Conservation (phyloP, 1,140 invertebrate species). For the Sycophila sp. region DNA sequence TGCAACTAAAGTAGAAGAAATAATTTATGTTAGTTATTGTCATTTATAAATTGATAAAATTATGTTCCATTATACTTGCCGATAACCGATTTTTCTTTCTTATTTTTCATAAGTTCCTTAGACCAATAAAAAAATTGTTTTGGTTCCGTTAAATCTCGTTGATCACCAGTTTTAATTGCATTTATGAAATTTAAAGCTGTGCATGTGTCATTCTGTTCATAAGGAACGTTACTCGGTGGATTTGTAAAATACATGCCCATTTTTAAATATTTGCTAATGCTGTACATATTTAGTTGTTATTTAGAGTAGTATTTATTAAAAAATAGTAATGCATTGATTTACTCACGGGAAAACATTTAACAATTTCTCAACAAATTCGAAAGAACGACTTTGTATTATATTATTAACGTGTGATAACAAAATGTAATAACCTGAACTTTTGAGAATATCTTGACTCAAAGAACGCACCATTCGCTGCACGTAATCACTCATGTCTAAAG, state of each 20-base stretch:
- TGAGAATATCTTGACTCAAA: slow-evolving; percentile 42
- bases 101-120: slow-evolving; percentile 40
- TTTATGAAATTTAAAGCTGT: slow-evolving; percentile 3
- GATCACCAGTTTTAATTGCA: background rate
- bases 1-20: slow-evolving; percentile 39
- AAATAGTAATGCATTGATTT: background rate
- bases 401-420: slow-evolving; percentile 40
- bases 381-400: slow-evolving; percentile 26
- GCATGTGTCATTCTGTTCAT: slow-evolving; percentile 46
- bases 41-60: background rate
- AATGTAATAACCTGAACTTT: slow-evolving; percentile 44
- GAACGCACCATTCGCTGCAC: slow-evolving; percentile 39
- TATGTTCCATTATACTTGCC: slow-evolving; percentile 28
- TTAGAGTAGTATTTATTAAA: background rate
- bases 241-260: slow-evolving; percentile 41
- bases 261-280: slow-evolving; percentile 41
- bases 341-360: slow-evolving; percentile 44
- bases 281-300: background rate
- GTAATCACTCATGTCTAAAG: slow-evolving; percentile 35
- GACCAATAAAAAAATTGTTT: slow-evolving; percentile 23
- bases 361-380: slow-evolving; percentile 39
- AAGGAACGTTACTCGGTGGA: slow-evolving; percentile 32
- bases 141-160: background rate
- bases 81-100: slow-evolving; percentile 44
- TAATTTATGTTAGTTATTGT: slow-evolving; percentile 15